Conservation (phyloP, 2,113 vertebrate species). For the Catharus minimus region DNA sequence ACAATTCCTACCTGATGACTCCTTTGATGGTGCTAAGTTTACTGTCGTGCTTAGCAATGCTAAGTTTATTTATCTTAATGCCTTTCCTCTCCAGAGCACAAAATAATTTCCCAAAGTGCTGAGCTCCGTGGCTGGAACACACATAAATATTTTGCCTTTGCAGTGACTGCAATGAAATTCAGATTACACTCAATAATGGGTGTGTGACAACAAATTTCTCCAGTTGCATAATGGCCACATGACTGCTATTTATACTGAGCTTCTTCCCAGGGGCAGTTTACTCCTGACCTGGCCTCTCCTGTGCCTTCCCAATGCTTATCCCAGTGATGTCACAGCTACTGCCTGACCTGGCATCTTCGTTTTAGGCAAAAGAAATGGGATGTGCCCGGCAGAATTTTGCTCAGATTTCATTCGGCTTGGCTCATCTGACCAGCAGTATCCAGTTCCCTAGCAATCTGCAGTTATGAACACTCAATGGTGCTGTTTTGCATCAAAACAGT, state of each 20-base stretch:
- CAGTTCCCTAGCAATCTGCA: rapidly evolving
- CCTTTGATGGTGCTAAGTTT: background rate
- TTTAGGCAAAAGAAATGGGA: background rate
- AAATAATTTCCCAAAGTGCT: background rate
- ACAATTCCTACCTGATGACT: background rate
- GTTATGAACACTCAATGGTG: background rate
- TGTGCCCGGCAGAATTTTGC: background rate
- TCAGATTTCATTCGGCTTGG: background rate
- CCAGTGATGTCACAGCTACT: background rate
- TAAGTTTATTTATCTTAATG: background rate
- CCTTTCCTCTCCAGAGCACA: background rate
- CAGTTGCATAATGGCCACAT: background rate
- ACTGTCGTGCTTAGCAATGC: background rate
- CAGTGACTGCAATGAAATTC: background rate
- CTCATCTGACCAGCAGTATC: background rate
- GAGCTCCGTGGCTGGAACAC: background rate
- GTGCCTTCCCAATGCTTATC: background rate
- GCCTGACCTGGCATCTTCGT: background rate
- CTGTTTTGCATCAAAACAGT: background rate
- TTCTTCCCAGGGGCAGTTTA: background rate
- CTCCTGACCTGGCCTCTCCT: background rate
- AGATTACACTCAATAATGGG: background rate
- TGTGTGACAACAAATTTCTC: background rate
- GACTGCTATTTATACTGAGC: background rate
- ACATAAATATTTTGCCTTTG: background rate